Evolutionary conservation across 2,888 invertebrate genomes (phyloP).

Genomic region (Antitype chi): DNA sequence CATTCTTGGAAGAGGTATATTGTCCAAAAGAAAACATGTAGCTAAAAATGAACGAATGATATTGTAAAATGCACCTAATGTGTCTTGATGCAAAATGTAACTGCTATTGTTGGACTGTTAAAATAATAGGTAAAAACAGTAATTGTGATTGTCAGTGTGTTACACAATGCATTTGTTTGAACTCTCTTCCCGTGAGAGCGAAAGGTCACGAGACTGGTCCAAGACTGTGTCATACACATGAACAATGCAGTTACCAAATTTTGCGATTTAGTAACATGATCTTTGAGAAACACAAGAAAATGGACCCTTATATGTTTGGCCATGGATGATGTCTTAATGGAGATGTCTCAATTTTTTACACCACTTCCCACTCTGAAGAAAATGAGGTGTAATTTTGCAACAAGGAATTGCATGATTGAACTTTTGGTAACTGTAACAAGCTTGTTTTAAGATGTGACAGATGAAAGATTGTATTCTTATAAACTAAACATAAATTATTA

Average conservation of each 20-base stretch:
- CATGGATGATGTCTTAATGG: not conserved
- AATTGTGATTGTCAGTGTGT: not conserved
- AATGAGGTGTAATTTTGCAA: not conserved
- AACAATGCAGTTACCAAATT: not conserved
- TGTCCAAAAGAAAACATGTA: not conserved
- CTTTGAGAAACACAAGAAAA: not conserved
- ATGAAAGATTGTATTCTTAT: not conserved
- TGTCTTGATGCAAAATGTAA: not conserved
- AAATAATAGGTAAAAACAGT: not conserved
- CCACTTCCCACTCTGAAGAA: not conserved
- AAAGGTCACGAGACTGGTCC: not conserved
- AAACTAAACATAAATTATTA: not conserved
- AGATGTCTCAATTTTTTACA: not conserved
- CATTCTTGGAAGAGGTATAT: too few species aligned
- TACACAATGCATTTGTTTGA: conserved; percentile 3
- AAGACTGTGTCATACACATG: not conserved
- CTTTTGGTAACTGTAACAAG: not conserved
- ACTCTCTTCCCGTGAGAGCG: not conserved
- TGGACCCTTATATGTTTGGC: not conserved
- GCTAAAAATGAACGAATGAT: not conserved
- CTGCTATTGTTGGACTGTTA: not conserved
- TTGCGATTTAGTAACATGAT: not conserved
- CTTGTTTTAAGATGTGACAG: not conserved
- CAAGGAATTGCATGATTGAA: not conserved
- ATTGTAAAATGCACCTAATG: not conserved